Evolutionary conservation across 2,113 vertebrate species (phyloP), one percentile per base, ranked within the genome.

Genomic region (Cheilinus undulatus): DNA sequence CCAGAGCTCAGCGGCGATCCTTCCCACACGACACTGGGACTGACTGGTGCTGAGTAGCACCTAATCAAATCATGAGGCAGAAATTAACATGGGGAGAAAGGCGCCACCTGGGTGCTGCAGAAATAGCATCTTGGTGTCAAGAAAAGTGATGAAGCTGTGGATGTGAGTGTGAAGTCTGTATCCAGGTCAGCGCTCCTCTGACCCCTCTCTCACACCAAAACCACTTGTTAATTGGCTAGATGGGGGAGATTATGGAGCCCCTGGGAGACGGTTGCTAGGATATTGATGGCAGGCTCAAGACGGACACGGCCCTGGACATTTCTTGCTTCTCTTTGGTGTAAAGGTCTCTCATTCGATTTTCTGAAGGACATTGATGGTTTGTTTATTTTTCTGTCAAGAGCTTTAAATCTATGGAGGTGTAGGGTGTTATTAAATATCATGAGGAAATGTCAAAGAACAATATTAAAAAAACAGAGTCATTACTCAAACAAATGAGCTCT

Each of bases 181-280:
- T 75, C 70, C 23, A 7, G 27, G 32, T 57, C 53, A 51, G 48
- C 1, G 34, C 8, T 48, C 26, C 50, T 53, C 57, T 64, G 45
- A 65, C 67, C 68, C 53, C 6, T 8, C 65, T 12, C 32, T 40
- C 60, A 59, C 78, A 77, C 54, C 46, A 45, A 69, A 42, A 40
- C 46, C 48, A 24, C 82, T 67, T 63, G 72, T 72, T 89, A 90
- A 92, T 83, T 81, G 81, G 88, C 64, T 65, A 73, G 84, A 90
- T 89, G 68, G 78, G 69, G 72, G 30, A 83, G 86, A 89, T 91
- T 85, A 90, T 45, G 27, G 58, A 46, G 66, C 60, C 66, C 58
- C 69, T 63, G 65, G 87, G 76, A 83, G 57, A 77, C 1, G 5
- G 82, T 88, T 86, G 77, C 77, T 75, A 86, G 88, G 88, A 80